Evolutionary conservation across 2,888 invertebrate genomes (phyloP).

Genomic region (Timema podura): DNA sequence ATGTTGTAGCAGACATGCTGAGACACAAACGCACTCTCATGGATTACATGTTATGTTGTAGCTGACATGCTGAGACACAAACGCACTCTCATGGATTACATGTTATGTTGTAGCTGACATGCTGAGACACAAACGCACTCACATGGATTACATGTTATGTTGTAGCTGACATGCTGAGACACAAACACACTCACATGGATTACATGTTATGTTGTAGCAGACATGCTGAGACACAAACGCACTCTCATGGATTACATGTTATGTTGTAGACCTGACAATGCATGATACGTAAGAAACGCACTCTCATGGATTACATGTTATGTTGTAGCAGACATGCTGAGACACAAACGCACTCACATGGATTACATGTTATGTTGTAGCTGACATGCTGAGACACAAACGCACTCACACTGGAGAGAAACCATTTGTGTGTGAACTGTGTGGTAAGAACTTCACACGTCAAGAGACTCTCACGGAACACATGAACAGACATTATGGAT

Average conservation of each 20-base stretch:
- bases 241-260: slow-evolving; percentile 39
- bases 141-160: slow-evolving; percentile 36
- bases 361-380: slow-evolving; percentile 32
- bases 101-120: slow-evolving; percentile 39
- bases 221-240: slow-evolving; percentile 41
- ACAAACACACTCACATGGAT: slow-evolving; percentile 42
- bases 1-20: slow-evolving; percentile 40
- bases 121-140: slow-evolving; percentile 41
- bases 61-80: slow-evolving; percentile 43
- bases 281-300: slow-evolving; percentile 41
- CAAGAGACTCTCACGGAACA: slow-evolving; percentile 45
- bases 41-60: slow-evolving; percentile 34
- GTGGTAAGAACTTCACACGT: slow-evolving; percentile 43
- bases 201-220: slow-evolving; percentile 36
- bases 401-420: slow-evolving; percentile 43
- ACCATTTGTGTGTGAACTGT: slow-evolving; percentile 42
- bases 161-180: slow-evolving; percentile 42
- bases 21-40: slow-evolving; percentile 42
- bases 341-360: slow-evolving; percentile 35
- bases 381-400: slow-evolving; percentile 42
- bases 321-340: slow-evolving; percentile 41
- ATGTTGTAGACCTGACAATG: slow-evolving; percentile 41
- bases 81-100: slow-evolving; percentile 40
- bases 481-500: slow-evolving; percentile 43
- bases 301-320: slow-evolving; percentile 38